A percentile compares a stretch with the other conserved stretches of the same genome.
Conservation (phyloP, 2,113 vertebrate species). For the Paramormyrops kingsleyae region DNA sequence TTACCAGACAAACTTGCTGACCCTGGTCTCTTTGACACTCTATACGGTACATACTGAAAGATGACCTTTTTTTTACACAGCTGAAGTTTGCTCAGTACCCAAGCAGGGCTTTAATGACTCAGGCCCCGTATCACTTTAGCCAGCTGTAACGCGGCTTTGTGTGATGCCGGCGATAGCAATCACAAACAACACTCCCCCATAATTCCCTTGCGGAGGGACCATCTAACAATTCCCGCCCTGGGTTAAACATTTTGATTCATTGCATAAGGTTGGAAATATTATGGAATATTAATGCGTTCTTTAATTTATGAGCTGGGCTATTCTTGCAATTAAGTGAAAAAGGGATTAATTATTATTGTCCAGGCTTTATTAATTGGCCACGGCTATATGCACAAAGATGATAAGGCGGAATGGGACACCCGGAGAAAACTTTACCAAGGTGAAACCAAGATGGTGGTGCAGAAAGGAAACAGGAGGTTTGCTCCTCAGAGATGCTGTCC, state of each 20-base stretch:
- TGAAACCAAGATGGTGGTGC: neutral
- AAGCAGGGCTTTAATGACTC: neutral
- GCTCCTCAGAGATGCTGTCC: neutral
- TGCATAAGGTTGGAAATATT: neutral
- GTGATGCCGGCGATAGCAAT: neutral
- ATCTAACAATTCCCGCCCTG: neutral
- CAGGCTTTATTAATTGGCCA: neutral
- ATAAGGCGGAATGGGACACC: neutral
- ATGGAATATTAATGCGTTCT: neutral
- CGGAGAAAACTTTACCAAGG: neutral
- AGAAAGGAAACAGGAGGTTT: neutral
- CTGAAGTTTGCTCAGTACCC: neutral
- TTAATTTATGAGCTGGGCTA: neutral
- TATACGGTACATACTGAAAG: neutral
- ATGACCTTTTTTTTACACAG: neutral
- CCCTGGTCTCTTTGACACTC: neutral
- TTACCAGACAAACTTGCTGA: neutral
- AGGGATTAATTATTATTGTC: neutral
- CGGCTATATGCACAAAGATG: neutral
- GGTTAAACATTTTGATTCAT: neutral
- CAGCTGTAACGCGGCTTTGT: neutral
- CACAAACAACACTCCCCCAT: neutral
- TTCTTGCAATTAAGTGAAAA: neutral
- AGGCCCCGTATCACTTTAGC: neutral
- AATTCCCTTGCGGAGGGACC: neutral